phyloP scores from a whole-genome alignment of 2,113 vertebrate species.

The Dicaeum eximium region DNA sequence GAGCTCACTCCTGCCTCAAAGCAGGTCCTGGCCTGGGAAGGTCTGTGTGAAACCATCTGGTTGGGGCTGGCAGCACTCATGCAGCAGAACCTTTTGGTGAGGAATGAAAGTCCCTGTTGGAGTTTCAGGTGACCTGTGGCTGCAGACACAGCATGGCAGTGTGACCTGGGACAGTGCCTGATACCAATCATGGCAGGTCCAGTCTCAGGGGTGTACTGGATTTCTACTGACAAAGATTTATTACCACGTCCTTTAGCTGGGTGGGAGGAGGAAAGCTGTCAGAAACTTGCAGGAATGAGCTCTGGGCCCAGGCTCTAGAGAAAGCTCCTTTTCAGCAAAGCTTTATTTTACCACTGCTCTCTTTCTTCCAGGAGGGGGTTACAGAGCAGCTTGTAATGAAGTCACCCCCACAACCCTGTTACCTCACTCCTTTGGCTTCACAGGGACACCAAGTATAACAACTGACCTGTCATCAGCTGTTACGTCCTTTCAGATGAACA shows the following conservation, averaged over 20 bases:
- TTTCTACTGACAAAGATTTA: conserved; percentile 39
- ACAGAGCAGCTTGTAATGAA: neutral
- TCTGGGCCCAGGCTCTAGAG: neutral
- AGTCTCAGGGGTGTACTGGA: neutral
- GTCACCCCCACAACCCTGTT: neutral
- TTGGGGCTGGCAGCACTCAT: neutral
- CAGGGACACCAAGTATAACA: neutral
- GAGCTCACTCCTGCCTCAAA: neutral
- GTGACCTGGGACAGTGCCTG: neutral
- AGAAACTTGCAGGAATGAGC: neutral
- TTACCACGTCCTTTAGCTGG: neutral
- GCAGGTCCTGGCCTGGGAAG: neutral
- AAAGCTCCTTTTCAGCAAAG: conserved; percentile 18
- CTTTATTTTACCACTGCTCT: neutral
- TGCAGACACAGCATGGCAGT: neutral
- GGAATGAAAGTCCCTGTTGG: neutral
- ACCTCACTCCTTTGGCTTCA: conserved; percentile 17
- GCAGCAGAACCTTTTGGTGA: neutral
- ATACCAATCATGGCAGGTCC: neutral
- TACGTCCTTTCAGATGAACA: neutral
- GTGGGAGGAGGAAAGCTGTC: neutral
- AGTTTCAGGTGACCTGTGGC: neutral
- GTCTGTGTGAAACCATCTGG: neutral
- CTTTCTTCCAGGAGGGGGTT: neutral
- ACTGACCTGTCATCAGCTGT: conserved; percentile 12